These are phyloP conservation scores for Anas bernieri DNA, from an alignment of 2,797 vertebrate species.

Conservation along the genomic window DNA sequence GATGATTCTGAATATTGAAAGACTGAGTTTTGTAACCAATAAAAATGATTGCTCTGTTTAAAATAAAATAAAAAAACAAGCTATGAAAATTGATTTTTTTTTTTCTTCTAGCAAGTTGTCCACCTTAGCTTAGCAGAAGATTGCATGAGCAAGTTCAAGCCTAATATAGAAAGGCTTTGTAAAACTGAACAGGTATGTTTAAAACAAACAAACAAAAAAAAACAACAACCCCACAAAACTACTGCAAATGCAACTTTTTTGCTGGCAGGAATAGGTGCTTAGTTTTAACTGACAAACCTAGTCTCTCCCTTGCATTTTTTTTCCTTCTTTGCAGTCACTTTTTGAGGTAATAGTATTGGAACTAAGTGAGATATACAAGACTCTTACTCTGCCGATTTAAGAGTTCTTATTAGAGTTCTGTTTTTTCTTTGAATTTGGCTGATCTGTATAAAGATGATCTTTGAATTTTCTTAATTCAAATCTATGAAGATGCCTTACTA, in stretches of 20 bases:
- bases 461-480: neutral
- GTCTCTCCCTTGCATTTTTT: neutral
- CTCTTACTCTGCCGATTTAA: neutral
- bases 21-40: neutral
- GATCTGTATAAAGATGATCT: neutral
- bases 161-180: slow-evolving; percentile 93
- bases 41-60: neutral
- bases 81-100: neutral
- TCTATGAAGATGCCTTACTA: neutral
- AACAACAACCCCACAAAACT: neutral
- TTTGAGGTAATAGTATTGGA: neutral
- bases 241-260: neutral
- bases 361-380: neutral
- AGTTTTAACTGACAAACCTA: neutral
- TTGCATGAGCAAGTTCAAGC: slow-evolving; percentile 89
- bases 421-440: neutral
- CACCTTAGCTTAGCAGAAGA: slow-evolving; percentile 94
- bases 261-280: neutral
- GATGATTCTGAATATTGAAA: neutral
- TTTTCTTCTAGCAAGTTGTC: slow-evolving; percentile 87
- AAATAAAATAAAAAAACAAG: neutral
- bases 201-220: neutral
- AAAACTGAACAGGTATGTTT: slow-evolving; percentile 92
- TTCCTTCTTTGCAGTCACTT: neutral
- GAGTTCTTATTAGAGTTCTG: neutral